These are phyloP conservation scores for Magallana nippona DNA, from an alignment of 2,888 invertebrate genomes.

Conservation along the genomic window DNA sequence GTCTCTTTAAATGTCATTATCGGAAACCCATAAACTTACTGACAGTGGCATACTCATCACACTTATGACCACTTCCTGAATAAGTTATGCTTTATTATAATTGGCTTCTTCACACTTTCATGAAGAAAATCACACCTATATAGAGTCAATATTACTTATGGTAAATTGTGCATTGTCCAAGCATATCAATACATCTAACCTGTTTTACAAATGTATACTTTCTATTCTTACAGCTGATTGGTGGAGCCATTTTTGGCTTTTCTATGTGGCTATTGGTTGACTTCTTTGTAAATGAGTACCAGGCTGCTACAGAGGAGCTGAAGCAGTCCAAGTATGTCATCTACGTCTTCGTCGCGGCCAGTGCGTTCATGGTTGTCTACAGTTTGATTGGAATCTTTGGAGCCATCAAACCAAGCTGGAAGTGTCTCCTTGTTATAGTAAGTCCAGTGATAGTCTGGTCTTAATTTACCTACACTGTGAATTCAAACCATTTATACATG, in stretches of 20 bases:
- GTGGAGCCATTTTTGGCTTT: slow-evolving; percentile 69
- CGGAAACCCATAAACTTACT: too few species aligned
- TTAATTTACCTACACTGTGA: too few species aligned
- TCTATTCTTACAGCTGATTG: slow-evolving; percentile 66
- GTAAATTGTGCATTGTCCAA: too few species aligned
- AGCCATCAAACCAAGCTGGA: slow-evolving; percentile 63
- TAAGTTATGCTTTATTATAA: too few species aligned
- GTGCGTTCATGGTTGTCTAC: slow-evolving; percentile 62
- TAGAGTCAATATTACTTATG: too few species aligned
- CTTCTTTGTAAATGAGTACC: slow-evolving; percentile 72
- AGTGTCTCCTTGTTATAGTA: slow-evolving; percentile 68
- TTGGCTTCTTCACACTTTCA: too few species aligned
- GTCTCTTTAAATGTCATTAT: too few species aligned
- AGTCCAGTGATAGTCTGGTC: slow-evolving; percentile 51
- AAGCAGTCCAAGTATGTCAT: slow-evolving; percentile 66
- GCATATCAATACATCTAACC: too few species aligned
- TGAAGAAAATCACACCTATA: too few species aligned
- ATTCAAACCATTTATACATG: too few species aligned
- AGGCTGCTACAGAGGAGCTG: slow-evolving; percentile 64
- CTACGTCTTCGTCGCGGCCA: slow-evolving; percentile 69
- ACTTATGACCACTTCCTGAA: too few species aligned
- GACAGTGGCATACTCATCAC: too few species aligned
- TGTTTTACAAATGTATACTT: neutral
- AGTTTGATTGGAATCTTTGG: slow-evolving; percentile 71
- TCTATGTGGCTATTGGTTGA: slow-evolving; percentile 72